Evolutionary conservation across 2,797 vertebrate species (phyloP).

Genomic region (Arrhamphus sclerolepis): DNA sequence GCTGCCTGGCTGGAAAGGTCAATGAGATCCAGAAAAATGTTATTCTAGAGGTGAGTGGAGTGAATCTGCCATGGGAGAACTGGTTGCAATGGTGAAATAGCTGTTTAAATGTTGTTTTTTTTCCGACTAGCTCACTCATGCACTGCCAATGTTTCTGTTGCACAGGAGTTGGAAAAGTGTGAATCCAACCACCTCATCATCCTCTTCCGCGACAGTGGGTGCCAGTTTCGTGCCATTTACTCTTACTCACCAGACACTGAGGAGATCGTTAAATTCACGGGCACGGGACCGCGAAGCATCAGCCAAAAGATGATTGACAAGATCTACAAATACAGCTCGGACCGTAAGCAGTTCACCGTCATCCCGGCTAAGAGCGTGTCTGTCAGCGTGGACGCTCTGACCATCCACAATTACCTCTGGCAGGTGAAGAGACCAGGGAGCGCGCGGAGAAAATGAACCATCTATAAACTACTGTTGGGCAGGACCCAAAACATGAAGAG

Average conservation of each 20-base stretch:
- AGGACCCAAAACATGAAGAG: slow-evolving; percentile 60
- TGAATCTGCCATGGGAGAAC: no score
- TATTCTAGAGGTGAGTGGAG: slow-evolving; percentile 87
- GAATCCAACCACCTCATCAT: slow-evolving; percentile 99
- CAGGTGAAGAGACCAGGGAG: slow-evolving; percentile 90
- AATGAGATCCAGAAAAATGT: slow-evolving; percentile 94
- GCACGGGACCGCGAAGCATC: slow-evolving; percentile 90
- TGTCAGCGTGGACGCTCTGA: slow-evolving; percentile 93
- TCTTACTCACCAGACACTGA: slow-evolving; percentile 93
- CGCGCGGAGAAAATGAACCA: slow-evolving; percentile 83
- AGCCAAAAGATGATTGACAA: slow-evolving; percentile 96
- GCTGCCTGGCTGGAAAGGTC: slow-evolving; percentile 96
- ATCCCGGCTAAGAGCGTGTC: slow-evolving; percentile 97
- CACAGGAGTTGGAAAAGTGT: slow-evolving; percentile 93
- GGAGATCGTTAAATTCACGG: slow-evolving; percentile 92
- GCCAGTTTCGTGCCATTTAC: slow-evolving; percentile 95
- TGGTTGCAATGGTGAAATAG: not conserved
- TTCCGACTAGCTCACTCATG: not conserved
- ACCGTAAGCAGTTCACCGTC: slow-evolving; percentile 94
- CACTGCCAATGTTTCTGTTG: not conserved
- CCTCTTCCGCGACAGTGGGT: slow-evolving; percentile 94
- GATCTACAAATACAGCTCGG: slow-evolving; percentile 96
- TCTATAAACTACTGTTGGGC: slow-evolving; percentile 52
- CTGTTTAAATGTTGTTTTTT: not conserved
- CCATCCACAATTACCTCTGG: slow-evolving; percentile 96